Evolutionary conservation across 2,888 invertebrate species (phyloP).

Genomic region (Chydorus sphaericus): DNA sequence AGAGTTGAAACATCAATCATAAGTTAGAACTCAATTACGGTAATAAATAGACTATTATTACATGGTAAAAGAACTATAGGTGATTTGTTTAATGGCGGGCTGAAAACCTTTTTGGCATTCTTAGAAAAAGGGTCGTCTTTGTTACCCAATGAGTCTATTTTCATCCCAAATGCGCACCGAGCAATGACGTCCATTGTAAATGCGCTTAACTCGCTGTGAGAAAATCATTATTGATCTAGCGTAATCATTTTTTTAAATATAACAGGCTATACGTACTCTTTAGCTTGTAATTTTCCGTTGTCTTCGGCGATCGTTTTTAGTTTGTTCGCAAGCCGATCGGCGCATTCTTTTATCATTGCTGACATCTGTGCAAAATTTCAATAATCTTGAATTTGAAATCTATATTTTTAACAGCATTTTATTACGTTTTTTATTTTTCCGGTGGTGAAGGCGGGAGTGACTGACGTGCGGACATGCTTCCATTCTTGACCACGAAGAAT

Average conservation of each 20-base stretch:
- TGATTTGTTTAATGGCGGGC: not conserved
- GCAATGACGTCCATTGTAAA: not conserved
- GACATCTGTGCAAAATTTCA: too few species aligned
- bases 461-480: not conserved
- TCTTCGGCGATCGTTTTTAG: too few species aligned
- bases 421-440: not conserved
- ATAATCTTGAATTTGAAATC: too few species aligned
- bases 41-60: not conserved
- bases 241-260: not conserved
- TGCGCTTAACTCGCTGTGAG: not conserved
- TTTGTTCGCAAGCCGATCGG: too few species aligned
- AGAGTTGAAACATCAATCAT: too few species aligned
- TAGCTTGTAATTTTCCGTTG: not conserved
- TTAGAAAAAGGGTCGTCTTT: not conserved
- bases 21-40: not conserved
- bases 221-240: too few species aligned
- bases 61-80: not conserved
- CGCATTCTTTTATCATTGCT: too few species aligned
- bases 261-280: not conserved
- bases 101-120: not conserved
- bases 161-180: not conserved
- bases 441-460: not conserved
- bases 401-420: not conserved
- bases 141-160: not conserved
- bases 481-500: constrained; percentile 1